Base-by-base conservation (phyloP, 2,888 invertebrate species). In the Eupithecia exiguata region DNA sequence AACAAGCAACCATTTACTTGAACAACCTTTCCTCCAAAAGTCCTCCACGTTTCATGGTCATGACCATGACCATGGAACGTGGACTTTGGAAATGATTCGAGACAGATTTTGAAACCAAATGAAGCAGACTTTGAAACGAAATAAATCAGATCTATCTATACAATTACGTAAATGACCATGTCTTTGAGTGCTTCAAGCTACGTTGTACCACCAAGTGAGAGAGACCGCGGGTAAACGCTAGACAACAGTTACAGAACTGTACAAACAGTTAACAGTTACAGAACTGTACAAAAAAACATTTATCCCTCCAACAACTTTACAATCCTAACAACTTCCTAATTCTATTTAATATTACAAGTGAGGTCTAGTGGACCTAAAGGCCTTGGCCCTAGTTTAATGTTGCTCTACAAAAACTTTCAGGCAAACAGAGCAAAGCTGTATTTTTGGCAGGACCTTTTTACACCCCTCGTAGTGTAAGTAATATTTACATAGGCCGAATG, bases 1-100 rank as follows among this genome's bases (percentile, higher is more conserved):
- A 76, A 83, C 81, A 81, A 81, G 16, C 0, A 25, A 68, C 58
- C 14, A 58, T 58, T 38, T 38, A 36, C 10, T 35, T 58, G 7
- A 53, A 58, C n/a, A 68, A 25, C 61, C 40, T 61, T 18, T n/a
- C n/a, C n/a, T n/a, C n/a, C n/a, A n/a, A n/a, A n/a, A n/a, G n/a
- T n/a, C n/a, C n/a, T n/a, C n/a, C n/a, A n/a, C n/a, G n/a, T n/a
- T n/a, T n/a, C n/a, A n/a, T n/a, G n/a, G n/a, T n/a, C n/a, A n/a
- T n/a, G n/a, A n/a, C n/a, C n/a, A n/a, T n/a, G n/a, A n/a, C 18
- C 10, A 46, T 46, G 5, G 18, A 46, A 46, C 46, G 18, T 5
- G 46, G 46, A 46, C 18, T 46, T 43, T 43, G 43, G 18, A 5
- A 18, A 6, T 46, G 14, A 6, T 43, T 46, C 18, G 18, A 46